These are phyloP conservation scores for Bombus superbus DNA, from an alignment of 1,140 invertebrate genomes.

Conservation along the genomic window DNA sequence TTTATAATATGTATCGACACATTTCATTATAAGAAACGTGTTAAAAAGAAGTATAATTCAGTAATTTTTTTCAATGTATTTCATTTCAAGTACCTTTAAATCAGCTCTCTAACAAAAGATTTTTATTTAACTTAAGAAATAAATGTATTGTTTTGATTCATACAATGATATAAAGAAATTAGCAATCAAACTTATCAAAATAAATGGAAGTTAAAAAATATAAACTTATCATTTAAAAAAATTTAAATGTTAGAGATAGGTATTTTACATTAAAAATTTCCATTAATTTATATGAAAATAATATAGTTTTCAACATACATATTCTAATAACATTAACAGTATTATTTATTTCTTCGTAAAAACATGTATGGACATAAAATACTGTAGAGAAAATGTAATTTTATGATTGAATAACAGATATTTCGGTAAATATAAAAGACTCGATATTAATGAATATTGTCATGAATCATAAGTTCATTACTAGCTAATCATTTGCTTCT, in stretches of 20 bases:
- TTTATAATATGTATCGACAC: neutral
- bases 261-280: slow-evolving; percentile 11
- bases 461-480: neutral
- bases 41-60: neutral
- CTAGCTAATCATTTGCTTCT: neutral
- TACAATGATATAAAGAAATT: neutral
- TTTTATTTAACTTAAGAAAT: slow-evolving; percentile 30
- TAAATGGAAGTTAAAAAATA: neutral
- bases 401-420: neutral
- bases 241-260: neutral
- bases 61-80: neutral
- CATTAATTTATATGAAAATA: neutral
- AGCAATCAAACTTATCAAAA: neutral
- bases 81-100: neutral
- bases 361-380: neutral
- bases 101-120: neutral
- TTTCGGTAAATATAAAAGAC: neutral
- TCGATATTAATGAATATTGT: neutral
- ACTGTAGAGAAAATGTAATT: slow-evolving; percentile 16
- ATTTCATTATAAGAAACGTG: slow-evolving; percentile 7
- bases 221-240: neutral
- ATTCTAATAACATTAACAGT: neutral
- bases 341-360: slow-evolving; percentile 4
- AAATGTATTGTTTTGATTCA: slow-evolving; percentile 12
- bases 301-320: neutral